Percentiles rank a stretch among this genome's conserved stretches.
These are phyloP conservation scores for Crioceris asparagi DNA, from an alignment of 2,888 invertebrate species.

Conservation along the genomic window DNA sequence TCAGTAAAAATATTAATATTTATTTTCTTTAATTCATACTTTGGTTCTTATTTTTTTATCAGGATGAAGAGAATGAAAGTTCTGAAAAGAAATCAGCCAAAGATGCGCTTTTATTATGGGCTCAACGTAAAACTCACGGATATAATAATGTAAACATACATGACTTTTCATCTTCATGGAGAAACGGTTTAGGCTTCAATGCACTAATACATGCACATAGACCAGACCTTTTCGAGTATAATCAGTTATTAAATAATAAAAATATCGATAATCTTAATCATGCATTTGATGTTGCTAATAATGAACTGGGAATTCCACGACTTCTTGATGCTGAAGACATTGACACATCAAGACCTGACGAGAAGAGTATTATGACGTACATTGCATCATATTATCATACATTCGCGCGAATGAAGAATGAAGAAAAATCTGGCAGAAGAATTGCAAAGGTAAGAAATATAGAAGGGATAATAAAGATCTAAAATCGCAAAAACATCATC, in stretches of 20 bases:
- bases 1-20: slow-evolving; percentile 39
- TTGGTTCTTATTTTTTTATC: slow-evolving; percentile 13
- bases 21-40: background rate
- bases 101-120: slow-evolving; percentile 96
- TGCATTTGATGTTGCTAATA: slow-evolving; percentile 92
- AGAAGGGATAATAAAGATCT: too few species aligned
- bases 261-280: slow-evolving; percentile 95
- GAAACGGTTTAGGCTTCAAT: slow-evolving; percentile 94
- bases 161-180: slow-evolving; percentile 90
- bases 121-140: slow-evolving; percentile 94
- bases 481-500: background rate
- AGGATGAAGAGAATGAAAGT: slow-evolving; percentile 93
- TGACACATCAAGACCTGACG: slow-evolving; percentile 88
- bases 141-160: slow-evolving; percentile 82
- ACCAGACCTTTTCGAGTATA: slow-evolving; percentile 89
- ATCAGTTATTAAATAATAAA: slow-evolving; percentile 63
- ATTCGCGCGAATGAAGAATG: slow-evolving; percentile 98
- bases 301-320: slow-evolving; percentile 82
- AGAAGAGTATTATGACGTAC: slow-evolving; percentile 98
- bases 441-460: slow-evolving; percentile 78
- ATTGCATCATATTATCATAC: slow-evolving; percentile 99
- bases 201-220: slow-evolving; percentile 96
- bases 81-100: slow-evolving; percentile 98
- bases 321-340: slow-evolving; percentile 95
- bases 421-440: slow-evolving; percentile 92